Base-by-base conservation (phyloP, 1,140 invertebrate genomes). In the Probaryconus sp. region DNA sequence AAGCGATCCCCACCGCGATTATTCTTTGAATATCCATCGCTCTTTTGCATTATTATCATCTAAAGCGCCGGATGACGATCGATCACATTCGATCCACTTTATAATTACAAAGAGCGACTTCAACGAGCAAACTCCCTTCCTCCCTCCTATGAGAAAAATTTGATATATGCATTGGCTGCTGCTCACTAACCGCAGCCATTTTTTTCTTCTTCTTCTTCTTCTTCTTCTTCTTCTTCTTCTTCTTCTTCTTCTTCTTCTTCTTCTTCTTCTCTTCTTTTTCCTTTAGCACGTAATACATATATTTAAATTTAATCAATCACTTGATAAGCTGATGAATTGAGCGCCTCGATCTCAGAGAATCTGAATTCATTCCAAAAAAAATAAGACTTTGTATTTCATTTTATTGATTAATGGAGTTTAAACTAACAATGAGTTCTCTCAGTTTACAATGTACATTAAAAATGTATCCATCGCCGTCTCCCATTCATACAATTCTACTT, bases 251-350 rank as follows among this genome's bases (percentile, higher is more conserved):
- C 21, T 24, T 24, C 7, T 24, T 24, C 21, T 30, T 5, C 28
- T 5, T 30, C 9, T 9, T 9, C 9, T 2, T 30, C 10, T 9
- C 11, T 10, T 20, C 16, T 24, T 50, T 61, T 68, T 60, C 6
- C 11, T 35, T 14, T 7, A 10, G 2, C 33, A 4, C n/a, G 5
- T 11, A 14, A 14, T 10, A 2, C 6, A 30, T 45, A 31, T 47
- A 53, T 61, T 55, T 60, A 60, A 60, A 68, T 60, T 68, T 60
- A 60, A 70, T 70, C 61, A 55, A 47, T 55, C 33, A 24, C 48
- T 47, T 26, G 67, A 70, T 70, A 61, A 70, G 67, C 55, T 31
- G 55, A 69, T 37, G 53, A 69, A 69, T 60, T 38, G 37, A 67
- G 7, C 11, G 24, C 42, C 16, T 48, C 51, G 20, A 11, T 56